Evolutionary conservation across 2,113 vertebrate genomes (phyloP).

Genomic region (Pavo muticus): DNA sequence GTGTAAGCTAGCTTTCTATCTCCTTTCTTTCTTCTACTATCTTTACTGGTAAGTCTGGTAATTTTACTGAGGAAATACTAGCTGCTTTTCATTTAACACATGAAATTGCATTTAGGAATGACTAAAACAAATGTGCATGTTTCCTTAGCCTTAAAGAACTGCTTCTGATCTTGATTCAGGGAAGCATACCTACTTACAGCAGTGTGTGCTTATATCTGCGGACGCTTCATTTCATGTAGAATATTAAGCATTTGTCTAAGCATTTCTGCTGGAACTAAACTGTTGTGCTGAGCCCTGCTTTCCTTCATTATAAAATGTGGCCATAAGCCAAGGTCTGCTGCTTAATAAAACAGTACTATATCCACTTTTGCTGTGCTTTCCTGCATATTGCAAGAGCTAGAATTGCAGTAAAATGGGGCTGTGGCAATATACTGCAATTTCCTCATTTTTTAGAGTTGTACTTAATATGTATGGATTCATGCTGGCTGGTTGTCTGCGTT

Average conservation of each 20-base stretch:
- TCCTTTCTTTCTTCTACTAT: conserved; percentile 99
- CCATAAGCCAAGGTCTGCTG: neutral
- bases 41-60: conserved; percentile 92
- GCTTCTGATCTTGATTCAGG: neutral
- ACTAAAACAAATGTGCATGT: neutral
- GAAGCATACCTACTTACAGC: neutral
- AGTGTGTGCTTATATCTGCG: neutral
- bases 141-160: neutral
- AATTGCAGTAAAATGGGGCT: neutral
- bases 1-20: conserved; percentile 98
- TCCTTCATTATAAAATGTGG: neutral
- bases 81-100: neutral
- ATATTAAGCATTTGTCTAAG: neutral
- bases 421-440: neutral
- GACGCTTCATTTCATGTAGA: neutral
- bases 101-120: neutral
- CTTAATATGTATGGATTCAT: conserved; percentile 1
- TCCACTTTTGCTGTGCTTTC: neutral
- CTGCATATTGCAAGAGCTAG: neutral
- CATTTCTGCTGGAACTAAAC: neutral
- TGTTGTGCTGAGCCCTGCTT: neutral
- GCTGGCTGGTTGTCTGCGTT: neutral
- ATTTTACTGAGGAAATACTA: neutral
- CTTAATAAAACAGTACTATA: neutral
- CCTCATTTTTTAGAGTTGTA: neutral